Base-by-base conservation (phyloP, 2,888 invertebrate genomes). In the Hirtodrosophila duncani region DNA sequence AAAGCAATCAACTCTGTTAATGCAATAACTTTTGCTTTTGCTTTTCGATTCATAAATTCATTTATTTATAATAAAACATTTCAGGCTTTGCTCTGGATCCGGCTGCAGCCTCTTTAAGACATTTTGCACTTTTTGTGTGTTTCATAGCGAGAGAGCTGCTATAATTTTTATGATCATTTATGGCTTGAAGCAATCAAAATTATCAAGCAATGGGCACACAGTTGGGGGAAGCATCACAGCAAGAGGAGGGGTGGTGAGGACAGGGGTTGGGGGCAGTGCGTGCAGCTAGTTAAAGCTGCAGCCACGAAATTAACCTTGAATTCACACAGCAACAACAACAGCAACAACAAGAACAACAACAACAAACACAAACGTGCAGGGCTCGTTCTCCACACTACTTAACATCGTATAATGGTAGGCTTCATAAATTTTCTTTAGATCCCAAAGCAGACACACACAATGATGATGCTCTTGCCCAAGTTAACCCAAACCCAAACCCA, bases 91-190 rank as follows among this genome's bases (percentile, higher is more conserved):
- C n/a, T n/a, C n/a, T n/a, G n/a, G n/a, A n/a, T n/a, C n/a, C n/a
- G n/a, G n/a, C n/a, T n/a, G n/a, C n/a, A n/a, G n/a, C n/a, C n/a
- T n/a, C n/a, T n/a, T n/a, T n/a, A n/a, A n/a, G n/a, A n/a, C n/a
- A n/a, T n/a, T n/a, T n/a, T n/a, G n/a, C n/a, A n/a, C n/a, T n/a
- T n/a, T n/a, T n/a, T n/a, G n/a, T n/a, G n/a, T n/a, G n/a, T n/a
- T n/a, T n/a, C n/a, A n/a, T n/a, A n/a, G n/a, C n/a, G n/a, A n/a
- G n/a, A n/a, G n/a, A n/a, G 60, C 78, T 74, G 81, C 63, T 78
- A 74, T 81, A 75, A 78, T 69, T 81, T 81, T 74, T 81, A 81
- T 74, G 79, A 74, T 78, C 81, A 81, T 78, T 81, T 78, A 81
- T 80, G 62, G 79, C 81, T 78, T 16, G 65, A 55, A 74, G 75